Evolutionary conservation across 2,797 vertebrate genomes (phyloP), one percentile per base, ranked within the genome.

Genomic region (Balearica regulorum): DNA sequence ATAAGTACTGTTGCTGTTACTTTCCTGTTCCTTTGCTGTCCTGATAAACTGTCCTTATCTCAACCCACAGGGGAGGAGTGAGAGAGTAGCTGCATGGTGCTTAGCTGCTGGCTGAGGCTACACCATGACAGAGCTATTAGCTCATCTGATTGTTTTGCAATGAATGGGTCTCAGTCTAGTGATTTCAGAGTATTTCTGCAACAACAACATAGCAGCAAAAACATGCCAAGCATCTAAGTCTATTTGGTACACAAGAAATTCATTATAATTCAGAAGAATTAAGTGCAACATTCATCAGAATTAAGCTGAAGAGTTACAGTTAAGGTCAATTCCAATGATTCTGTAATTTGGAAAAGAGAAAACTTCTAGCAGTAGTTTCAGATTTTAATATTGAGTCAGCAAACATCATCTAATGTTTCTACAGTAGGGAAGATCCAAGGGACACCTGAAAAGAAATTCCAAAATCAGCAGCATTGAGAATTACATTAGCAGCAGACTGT

Each of bases 111-210:
- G 39, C 39, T 39, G 39, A 39, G 39, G 39, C 39, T 39, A 39
- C 39, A 39, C 39, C 39, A 39, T 39, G 39, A 39, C 11, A 39
- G 39, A 39, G 39, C 39, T 39, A 68, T 91, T 86, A 54, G 43
- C 68, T 95, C 89, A 60, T 41, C 35, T 58, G 53, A 48, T 68
- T 87, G 11, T 96, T 98, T 93, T 89, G 49, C 86, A 97, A 94
- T 4, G 4, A 72, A 44, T 70, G 31, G 44, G 48, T 93, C 81
- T 70, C 69, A 60, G 16, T 21, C 62, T 58, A 68, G 33, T 8
- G 28, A 61, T 62, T 89, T 60, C 49, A 83, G 33, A 39, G 35
- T 83, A 58, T 48, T 93, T 88, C 79, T 75, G 71, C 58, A 80
- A 70, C 29, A 76, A 24, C 17, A 62, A 14, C 25, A 14, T 1